A percentile compares a stretch with the other conserved stretches of the same genome.
Conservation (phyloP, 2,113 vertebrate species). For the Cichladusa arquata region DNA sequence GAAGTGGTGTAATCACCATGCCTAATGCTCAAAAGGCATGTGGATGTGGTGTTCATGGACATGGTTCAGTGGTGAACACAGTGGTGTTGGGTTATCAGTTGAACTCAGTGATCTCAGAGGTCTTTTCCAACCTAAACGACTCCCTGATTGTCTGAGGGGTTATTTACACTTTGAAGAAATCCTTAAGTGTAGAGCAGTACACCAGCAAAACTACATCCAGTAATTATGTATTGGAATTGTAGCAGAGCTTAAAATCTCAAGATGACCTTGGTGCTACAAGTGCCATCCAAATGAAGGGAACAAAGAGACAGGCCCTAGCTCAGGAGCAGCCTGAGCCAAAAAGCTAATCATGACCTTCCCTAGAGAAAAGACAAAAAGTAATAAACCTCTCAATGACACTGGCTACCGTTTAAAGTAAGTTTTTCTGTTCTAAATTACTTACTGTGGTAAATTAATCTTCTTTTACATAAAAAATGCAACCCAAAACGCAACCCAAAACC, state of each 20-base stretch:
- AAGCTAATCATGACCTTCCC: background rate
- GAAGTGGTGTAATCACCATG: background rate
- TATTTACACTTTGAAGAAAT: background rate
- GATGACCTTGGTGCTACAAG: background rate
- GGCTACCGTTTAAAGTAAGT: background rate
- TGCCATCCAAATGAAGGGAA: background rate
- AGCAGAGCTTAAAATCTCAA: background rate
- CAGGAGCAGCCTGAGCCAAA: background rate
- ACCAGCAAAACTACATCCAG: background rate
- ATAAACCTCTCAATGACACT: background rate
- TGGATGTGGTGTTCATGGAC: background rate
- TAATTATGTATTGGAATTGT: background rate
- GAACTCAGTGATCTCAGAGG: background rate
- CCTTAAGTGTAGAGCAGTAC: background rate
- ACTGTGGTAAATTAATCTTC: background rate
- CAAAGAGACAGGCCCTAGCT: background rate
- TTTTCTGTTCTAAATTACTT: background rate
- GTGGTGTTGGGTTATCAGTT: background rate
- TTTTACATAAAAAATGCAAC: background rate
- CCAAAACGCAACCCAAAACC: background rate
- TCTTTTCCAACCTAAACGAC: background rate
- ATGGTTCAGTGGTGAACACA: background rate
- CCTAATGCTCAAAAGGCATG: background rate
- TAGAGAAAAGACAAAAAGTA: background rate
- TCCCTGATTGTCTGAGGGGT: background rate